These are phyloP conservation scores for Pseudoips prasinana DNA, from an alignment of 2,888 invertebrate genomes.

Conservation along the genomic window DNA sequence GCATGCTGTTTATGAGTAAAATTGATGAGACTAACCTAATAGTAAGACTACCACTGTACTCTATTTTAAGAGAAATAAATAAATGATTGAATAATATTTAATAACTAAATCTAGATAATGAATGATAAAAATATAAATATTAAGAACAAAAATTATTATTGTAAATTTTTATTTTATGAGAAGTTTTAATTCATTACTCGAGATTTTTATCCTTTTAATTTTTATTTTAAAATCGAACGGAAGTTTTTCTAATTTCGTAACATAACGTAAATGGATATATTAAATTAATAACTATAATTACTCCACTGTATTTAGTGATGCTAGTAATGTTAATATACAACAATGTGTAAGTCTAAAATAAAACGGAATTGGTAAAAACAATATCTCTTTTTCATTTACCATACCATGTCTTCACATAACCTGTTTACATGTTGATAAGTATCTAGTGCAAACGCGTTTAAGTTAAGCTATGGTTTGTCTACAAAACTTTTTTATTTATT, in stretches of 20 bases:
- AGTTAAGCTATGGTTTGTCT: not conserved
- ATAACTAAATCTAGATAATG: no score
- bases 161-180: conserved; percentile 77
- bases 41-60: no score
- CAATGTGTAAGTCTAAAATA: conserved; percentile 70
- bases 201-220: conserved; percentile 38
- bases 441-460: not conserved
- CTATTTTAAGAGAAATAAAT: no score
- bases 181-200: conserved; percentile 52
- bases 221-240: conserved; percentile 36
- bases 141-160: no score
- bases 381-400: conserved; percentile 39
- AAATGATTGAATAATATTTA: no score
- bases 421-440: no score
- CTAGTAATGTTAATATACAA: conserved; percentile 58
- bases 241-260: conserved; percentile 32
- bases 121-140: no score
- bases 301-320: conserved; percentile 51
- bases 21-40: no score
- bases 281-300: conserved; percentile 31
- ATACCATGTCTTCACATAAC: no score
- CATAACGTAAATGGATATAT: conserved; percentile 32
- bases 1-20: no score
- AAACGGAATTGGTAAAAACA: conserved; percentile 75
- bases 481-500: not conserved